These are phyloP conservation scores for Torymus tubicola DNA, from an alignment of 2,888 invertebrate species.

Conservation along the genomic window DNA sequence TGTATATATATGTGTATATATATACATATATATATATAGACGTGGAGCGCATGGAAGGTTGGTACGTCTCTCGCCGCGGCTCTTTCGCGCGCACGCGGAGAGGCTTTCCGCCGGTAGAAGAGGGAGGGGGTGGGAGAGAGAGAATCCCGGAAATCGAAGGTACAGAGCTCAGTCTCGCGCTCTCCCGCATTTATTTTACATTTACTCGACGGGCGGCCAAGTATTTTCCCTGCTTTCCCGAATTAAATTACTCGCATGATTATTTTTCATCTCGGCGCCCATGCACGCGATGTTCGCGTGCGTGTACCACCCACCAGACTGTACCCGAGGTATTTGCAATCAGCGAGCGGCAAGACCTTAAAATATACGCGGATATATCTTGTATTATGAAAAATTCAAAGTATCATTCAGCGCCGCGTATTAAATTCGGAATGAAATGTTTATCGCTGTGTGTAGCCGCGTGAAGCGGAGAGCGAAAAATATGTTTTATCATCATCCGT, in stretches of 20 bases:
- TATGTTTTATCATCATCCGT: slow-evolving; percentile 5
- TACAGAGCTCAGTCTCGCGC: slow-evolving; percentile 35
- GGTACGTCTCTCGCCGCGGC: slow-evolving; percentile 18
- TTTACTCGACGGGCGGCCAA: slow-evolving; percentile 52
- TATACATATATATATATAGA: too few species aligned
- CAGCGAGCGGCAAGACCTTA: slow-evolving; percentile 27
- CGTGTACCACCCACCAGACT: neutral
- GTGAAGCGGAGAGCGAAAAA: neutral
- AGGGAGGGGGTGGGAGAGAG: neutral
- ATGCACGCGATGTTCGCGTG: neutral
- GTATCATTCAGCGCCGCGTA: slow-evolving; percentile 31
- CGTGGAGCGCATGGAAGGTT: slow-evolving; percentile 21
- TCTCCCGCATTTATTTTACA: slow-evolving; percentile 55
- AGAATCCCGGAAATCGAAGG: slow-evolving; percentile 55
- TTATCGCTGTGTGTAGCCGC: neutral
- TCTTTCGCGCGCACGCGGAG: slow-evolving; percentile 22
- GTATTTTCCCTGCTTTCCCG: slow-evolving; percentile 50
- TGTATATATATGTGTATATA: neutral
- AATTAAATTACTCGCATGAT: slow-evolving; percentile 55
- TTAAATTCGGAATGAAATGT: slow-evolving; percentile 43
- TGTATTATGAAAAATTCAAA: slow-evolving; percentile 27
- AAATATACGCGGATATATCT: slow-evolving; percentile 31
- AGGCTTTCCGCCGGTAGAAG: neutral
- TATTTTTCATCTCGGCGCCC: slow-evolving; percentile 49
- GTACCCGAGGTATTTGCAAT: slow-evolving; percentile 46